Evolutionary conservation across 2,888 invertebrate genomes (phyloP).

Genomic region (Parnassius mnemosyne): DNA sequence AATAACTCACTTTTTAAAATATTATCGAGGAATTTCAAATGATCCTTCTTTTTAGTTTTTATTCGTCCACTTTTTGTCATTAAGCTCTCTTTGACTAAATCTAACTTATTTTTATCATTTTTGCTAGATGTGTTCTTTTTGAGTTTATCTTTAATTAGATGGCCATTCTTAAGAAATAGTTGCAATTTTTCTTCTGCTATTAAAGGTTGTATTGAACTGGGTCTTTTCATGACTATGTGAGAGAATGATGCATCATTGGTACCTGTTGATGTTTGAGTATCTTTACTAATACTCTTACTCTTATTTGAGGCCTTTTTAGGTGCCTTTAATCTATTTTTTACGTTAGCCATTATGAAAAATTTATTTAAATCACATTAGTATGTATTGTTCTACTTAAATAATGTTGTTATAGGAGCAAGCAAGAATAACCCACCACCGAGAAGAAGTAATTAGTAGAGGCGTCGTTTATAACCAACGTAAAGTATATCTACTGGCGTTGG

Average conservation of each 20-base stretch:
- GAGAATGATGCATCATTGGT: conserved; percentile 40
- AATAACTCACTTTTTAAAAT: conserved; percentile 63
- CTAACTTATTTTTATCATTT: conserved; percentile 6
- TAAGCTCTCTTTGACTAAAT: conserved; percentile 29
- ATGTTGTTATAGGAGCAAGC: conserved; percentile 35
- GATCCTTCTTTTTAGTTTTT: conserved; percentile 37
- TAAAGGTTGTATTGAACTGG: conserved; percentile 26
- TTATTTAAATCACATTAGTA: conserved; percentile 42
- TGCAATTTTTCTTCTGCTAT: conserved; percentile 29
- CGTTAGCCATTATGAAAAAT: conserved; percentile 61
- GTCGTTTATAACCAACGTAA: conserved; percentile 23
- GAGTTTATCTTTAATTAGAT: conserved; percentile 30
- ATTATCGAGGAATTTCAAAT: conserved; percentile 52
- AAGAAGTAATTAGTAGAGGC: conserved; percentile 49
- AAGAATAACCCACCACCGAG: conserved; percentile 61
- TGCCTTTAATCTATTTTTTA: conserved; percentile 62
- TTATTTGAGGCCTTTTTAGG: conserved; percentile 50
- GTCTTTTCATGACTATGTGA: conserved; percentile 35
- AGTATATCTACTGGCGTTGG: conserved; percentile 30
- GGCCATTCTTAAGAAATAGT: conserved; percentile 47
- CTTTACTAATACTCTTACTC: conserved; percentile 46
- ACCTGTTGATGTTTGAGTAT: conserved; percentile 53
- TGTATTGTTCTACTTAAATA: conserved; percentile 44
- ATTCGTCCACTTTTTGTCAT: conserved; percentile 43
- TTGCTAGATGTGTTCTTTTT: conserved; percentile 32